Conservation (phyloP, 2,888 invertebrate genomes). For the Steinernema carpocapsae region DNA sequence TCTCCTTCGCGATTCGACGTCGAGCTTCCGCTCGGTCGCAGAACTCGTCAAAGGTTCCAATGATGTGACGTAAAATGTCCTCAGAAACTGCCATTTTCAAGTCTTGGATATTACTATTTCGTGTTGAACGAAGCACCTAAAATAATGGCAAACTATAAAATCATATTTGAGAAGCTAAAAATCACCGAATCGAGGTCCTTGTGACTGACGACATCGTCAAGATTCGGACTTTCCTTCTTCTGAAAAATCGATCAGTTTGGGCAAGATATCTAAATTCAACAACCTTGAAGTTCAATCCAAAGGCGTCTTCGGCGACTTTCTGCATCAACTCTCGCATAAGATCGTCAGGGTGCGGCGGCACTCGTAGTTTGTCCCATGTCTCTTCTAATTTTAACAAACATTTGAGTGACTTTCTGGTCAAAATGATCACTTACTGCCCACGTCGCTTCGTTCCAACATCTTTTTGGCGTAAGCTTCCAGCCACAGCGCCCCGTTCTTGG, state of each 20-base stretch:
- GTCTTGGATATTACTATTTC: not conserved
- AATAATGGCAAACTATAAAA: not conserved
- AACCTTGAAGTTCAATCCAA: not conserved
- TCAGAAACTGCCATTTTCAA: conserved; percentile 2
- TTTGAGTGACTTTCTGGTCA: not conserved
- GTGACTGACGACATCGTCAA: not conserved
- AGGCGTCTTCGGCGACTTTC: not conserved
- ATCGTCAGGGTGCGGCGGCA: conserved; percentile 6
- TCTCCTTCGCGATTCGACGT: not conserved
- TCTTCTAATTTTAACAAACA: not conserved
- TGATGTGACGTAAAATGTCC: not conserved
- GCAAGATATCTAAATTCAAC: not conserved
- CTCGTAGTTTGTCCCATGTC: not conserved
- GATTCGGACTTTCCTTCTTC: not conserved
- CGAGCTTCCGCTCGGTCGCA: not conserved
- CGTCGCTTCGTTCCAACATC: conserved; percentile 10
- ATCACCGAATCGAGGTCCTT: not conserved
- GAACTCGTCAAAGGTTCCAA: not conserved
- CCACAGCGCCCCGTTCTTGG: not conserved
- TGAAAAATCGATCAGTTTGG: not conserved
- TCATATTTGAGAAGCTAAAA: not conserved
- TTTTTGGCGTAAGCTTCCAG: not conserved
- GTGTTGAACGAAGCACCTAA: not conserved
- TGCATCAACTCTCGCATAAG: conserved; percentile 4
- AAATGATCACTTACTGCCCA: not conserved